phyloP scores from a whole-genome alignment of 2,797 vertebrate genomes.

The Catharus ustulatus region DNA sequence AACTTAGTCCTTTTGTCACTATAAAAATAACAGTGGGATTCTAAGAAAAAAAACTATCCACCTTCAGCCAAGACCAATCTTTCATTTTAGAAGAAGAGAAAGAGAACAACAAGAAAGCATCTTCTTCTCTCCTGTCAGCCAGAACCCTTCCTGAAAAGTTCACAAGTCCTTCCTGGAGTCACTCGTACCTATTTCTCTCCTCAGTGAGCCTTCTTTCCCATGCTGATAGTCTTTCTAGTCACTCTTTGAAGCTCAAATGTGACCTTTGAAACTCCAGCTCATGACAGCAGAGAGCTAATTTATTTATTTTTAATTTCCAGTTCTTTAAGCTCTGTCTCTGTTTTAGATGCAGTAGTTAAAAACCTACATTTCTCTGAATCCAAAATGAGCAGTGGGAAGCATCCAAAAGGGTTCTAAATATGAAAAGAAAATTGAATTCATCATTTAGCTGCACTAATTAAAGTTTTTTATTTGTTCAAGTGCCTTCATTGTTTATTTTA shows the following conservation, averaged over 20 bases:
- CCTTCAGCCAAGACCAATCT: not conserved
- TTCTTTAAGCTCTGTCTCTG: not conserved
- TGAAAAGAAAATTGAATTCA: conserved; percentile 56
- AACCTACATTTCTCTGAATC: conserved; percentile 16
- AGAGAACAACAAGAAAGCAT: not conserved
- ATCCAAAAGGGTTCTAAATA: conserved; percentile 50
- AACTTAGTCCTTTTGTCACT: not conserved
- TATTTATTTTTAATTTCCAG: conserved; percentile 50
- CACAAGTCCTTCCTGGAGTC: not conserved
- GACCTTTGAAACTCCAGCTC: not conserved
- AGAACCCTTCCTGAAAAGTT: not conserved
- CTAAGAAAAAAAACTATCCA: not conserved
- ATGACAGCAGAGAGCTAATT: not conserved
- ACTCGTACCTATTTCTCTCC: not conserved
- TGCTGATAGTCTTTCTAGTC: not conserved
- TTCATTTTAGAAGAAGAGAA: not conserved
- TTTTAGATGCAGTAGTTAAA: conserved; percentile 17
- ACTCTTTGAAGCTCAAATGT: not conserved
- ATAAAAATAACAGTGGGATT: not conserved
- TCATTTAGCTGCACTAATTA: conserved; percentile 57
- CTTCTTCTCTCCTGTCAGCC: not conserved
- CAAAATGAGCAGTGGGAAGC: conserved; percentile 37
- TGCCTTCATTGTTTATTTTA: conserved; percentile 61
- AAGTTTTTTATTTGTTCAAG: conserved; percentile 57
- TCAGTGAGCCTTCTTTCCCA: not conserved